These are phyloP conservation scores for Palloptera scutellata DNA, from an alignment of 2,888 invertebrate genomes.

Conservation along the genomic window DNA sequence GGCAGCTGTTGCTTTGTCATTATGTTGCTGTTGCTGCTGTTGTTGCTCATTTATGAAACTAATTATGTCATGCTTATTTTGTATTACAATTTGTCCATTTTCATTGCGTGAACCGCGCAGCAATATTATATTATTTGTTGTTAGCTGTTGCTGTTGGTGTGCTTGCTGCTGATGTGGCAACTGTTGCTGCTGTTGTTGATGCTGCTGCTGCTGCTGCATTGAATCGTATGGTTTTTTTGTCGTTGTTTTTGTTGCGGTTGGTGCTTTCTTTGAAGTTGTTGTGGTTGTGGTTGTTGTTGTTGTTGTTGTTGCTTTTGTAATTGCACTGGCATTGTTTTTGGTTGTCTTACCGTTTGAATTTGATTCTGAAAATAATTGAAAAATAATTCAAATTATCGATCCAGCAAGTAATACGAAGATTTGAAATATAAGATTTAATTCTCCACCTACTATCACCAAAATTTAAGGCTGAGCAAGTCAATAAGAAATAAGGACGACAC, in stretches of 20 bases:
- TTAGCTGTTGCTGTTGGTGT: constrained; percentile 43
- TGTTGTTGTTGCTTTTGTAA: constrained; percentile 36
- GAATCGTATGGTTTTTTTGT: constrained; percentile 51
- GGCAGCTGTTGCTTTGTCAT: constrained; percentile 51
- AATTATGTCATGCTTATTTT: constrained; percentile 64
- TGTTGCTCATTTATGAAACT: constrained; percentile 61
- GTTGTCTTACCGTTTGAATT: constrained; percentile 41
- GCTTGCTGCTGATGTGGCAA: constrained; percentile 46
- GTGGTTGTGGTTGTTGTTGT: constrained; percentile 43
- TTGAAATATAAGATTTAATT: too few relatives aligned
- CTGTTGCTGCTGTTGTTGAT: constrained; percentile 50
- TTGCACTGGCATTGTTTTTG: constrained; percentile 27
- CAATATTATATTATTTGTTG: constrained; percentile 61
- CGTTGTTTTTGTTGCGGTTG: constrained; percentile 45
- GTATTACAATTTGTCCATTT: constrained; percentile 64
- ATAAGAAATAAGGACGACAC: too few relatives aligned
- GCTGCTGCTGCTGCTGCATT: constrained; percentile 52
- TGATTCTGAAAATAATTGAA: constrained; percentile 40
- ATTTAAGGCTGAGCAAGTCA: too few relatives aligned
- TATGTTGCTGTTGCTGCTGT: constrained; percentile 46
- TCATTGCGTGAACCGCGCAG: constrained; percentile 64
- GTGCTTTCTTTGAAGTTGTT: constrained; percentile 39
- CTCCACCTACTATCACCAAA: too few relatives aligned
- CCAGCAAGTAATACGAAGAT: too few relatives aligned
- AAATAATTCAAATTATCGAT: constrained; percentile 17